A percentile compares a stretch with the other conserved stretches of the same genome.
phyloP scores from a whole-genome alignment of 2,797 vertebrate genomes.

The Pogonophryne albipinna region DNA sequence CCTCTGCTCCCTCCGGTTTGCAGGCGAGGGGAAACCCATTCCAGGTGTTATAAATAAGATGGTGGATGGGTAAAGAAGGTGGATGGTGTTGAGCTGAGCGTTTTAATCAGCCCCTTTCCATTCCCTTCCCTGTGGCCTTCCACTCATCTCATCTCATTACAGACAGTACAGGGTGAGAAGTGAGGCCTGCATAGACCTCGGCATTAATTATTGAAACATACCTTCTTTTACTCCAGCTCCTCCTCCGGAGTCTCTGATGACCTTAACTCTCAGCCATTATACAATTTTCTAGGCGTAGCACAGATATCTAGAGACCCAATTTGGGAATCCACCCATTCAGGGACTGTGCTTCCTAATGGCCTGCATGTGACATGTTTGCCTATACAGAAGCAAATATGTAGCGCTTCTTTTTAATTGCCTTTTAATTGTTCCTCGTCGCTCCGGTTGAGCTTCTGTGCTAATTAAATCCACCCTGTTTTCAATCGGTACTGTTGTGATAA shows the following conservation, averaged over 20 bases:
- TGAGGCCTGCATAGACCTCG: constrained; percentile 68
- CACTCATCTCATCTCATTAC: constrained; percentile 78
- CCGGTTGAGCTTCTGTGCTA: constrained; percentile 29
- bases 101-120: constrained; percentile 60
- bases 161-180: constrained; percentile 69
- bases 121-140: constrained; percentile 51
- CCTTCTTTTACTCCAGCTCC: constrained; percentile 75
- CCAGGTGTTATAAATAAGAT: constrained; percentile 26
- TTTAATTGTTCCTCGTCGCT: constrained; percentile 49
- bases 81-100: constrained; percentile 11
- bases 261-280: constrained; percentile 68
- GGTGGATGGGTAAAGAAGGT: constrained; percentile 19
- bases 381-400: constrained; percentile 27
- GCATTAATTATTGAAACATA: constrained; percentile 83
- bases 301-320: background rate
- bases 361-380: constrained; percentile 46
- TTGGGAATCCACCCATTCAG: constrained; percentile 31
- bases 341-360: constrained; percentile 9
- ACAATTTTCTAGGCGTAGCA: constrained; percentile 28
- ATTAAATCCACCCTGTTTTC: constrained; percentile 46
- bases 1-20: constrained; percentile 13
- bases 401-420: constrained; percentile 34
- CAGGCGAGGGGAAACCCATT: constrained; percentile 12
- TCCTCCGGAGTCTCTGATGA: constrained; percentile 75
- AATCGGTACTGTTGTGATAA: background rate